Base-by-base conservation (phyloP, 2,113 vertebrate species). In the Acanthochromis polyacanthus region DNA sequence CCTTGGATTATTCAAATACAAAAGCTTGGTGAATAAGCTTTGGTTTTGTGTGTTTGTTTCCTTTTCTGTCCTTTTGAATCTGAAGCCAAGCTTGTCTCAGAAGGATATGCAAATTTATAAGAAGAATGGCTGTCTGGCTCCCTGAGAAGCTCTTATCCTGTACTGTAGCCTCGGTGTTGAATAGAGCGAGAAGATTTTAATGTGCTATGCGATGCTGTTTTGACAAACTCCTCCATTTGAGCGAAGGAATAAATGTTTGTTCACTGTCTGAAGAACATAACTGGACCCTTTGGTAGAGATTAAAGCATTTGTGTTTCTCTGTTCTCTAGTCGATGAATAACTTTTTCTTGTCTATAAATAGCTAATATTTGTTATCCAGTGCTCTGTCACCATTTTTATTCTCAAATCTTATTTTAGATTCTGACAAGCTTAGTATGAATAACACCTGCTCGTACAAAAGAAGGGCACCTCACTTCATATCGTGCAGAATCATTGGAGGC, bases 1-100 rank as follows among this genome's bases (percentile, higher is more conserved):
- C 65, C 63, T 89, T 72, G 89, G 92, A 93, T 93, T 93, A 93
- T 92, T 93, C 79, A 89, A 92, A 94, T 90, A 84, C 70, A 86
- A 87, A 90, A 70, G 82, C 81, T 73, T 61, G 52, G 75, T 87
- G 87, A 93, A 90, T 83, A 73, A 90, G 83, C 88, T 90, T 87
- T 81, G 68, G 79, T 82, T 89, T 85, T 91, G 84, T 88, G 71
- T 79, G 86, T 90, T 86, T 91, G 89, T 92, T 91, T 91, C 85
- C 78, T 84, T 88, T 89, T 89, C 75, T 76, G 78, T 89, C 82
- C 82, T 90, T 92, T 87, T 91, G 67, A 88, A 85, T 90, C 62
- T 57, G 74, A 86, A 87, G 88, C 91, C 86, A 90, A 84, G 80
- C 88, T 72, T 75, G 80, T 90, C 91, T 92, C 90, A 61, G 84